Base-by-base conservation (phyloP, 2,888 invertebrate species). In the Cotesia congregata region DNA sequence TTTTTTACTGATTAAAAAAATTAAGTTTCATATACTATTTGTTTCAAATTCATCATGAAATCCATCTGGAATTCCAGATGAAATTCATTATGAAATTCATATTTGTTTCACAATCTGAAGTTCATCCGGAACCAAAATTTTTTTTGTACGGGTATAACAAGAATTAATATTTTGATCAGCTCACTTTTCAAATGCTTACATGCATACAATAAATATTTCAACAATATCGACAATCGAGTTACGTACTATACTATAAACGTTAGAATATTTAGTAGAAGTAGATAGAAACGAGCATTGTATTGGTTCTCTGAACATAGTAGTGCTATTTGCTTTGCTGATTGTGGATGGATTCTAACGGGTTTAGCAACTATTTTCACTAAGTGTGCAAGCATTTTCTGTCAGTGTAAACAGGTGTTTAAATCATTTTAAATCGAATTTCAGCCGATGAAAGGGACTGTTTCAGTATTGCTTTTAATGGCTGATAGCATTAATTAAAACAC, bases 251-350 rank as follows among this genome's bases (percentile, higher is more conserved):
- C 67, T 75, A 70, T 17, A 67, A 70, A 73, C 64, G 60, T 64
- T 70, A 30, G 67, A 59, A 70, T 65, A 62, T 76, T 76, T 70
- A 72, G 67, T 30, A 20, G 72, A 39, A 65, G 50, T 20, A 60
- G 70, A 30, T 72, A 41, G 74, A 78, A 78, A 62, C 17, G 67
- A 64, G 60, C 65, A 75, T 70, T 70, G 73, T 74, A 70, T 78
- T 78, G 78, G 73, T 76, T 30, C 64, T 59, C 50, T 69, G 67
- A 61, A 72, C 73, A 76, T 73, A 50, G 67, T 74, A 62, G 76
- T 70, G 70, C 76, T 71, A 73, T 70, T 78, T 67, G 75, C 76
- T 70, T 78, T 78, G 76, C 76, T 65, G 78, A 73, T 70, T 73
- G 71, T 59, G 9, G 64, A 64, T 50, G 12, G 50, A 50, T 50